A percentile compares a stretch with the other conserved stretches of the same genome.
These are phyloP conservation scores for Okapia johnstoni DNA, from an alignment of 2,113 vertebrate genomes.

Conservation along the genomic window DNA sequence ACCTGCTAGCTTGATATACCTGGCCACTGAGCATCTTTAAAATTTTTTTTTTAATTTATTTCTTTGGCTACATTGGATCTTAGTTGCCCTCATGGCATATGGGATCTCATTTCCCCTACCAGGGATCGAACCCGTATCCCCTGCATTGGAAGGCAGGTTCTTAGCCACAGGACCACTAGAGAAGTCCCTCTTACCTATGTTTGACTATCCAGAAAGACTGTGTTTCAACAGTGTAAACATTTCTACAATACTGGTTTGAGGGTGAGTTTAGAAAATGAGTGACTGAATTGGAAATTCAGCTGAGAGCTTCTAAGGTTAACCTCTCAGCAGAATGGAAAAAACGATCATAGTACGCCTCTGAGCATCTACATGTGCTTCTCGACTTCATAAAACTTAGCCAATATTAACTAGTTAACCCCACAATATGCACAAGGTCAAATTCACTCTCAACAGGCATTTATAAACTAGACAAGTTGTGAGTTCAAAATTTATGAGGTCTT, in stretches of 20 bases:
- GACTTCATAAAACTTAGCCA: conserved; percentile 39
- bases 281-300: not conserved
- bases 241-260: not conserved
- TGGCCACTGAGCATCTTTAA: not conserved
- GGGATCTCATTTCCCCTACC: not conserved
- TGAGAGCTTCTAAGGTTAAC: not conserved
- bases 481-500: conserved; percentile 13
- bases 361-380: not conserved
- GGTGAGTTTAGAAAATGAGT: not conserved
- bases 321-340: conserved; percentile 32
- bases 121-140: fast-evolving
- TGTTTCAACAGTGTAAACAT: not conserved
- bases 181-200: not conserved
- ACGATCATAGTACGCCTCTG: not conserved
- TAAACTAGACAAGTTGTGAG: conserved; percentile 10
- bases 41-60: not conserved
- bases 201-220: not conserved
- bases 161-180: not conserved
- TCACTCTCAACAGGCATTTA: not conserved
- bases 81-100: not conserved
- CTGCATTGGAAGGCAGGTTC: not conserved
- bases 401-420: conserved; percentile 46
- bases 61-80: not conserved
- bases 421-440: not conserved
- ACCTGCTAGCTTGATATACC: not conserved